Evolutionary conservation across 2,113 vertebrate genomes (phyloP), one percentile per base, ranked within the genome.

Genomic region (Scopus umbretta): DNA sequence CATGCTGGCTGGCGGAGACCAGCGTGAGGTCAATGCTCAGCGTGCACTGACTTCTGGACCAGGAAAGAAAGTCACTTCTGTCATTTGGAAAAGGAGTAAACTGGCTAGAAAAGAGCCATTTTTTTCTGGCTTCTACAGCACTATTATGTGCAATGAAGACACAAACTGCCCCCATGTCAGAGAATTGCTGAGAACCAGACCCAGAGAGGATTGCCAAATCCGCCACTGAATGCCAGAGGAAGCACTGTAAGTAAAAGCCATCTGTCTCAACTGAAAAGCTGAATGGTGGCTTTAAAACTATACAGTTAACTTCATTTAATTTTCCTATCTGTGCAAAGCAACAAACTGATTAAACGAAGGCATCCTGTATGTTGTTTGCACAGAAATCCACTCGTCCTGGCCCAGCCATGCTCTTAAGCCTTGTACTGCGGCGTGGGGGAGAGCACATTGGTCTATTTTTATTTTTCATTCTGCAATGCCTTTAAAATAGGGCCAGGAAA

Each of bases 171-270:
- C 76, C 93, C 50, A 8, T 53, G 76, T 92, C 86, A 81, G 72
- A 73, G 86, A 78, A 86, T 55, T 81, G 91, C 91, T 96, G 96
- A 95, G 94, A 96, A 92, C 80, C 88, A 89, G 93, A 84, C 89
- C 49, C 78, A 34, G 65, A 96, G 78, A 82, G 73, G 61, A 45
- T 79, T 97, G 95, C 94, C 95, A 96, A 40, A 76, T 30, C 68
- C 21, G 82, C 61, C 27, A 21, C 72, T 92, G 92, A 95, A 93
- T 95, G 85, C 66, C 85, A 92, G 86, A 93, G 88, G 92, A 97
- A 79, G 83, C 59, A 38, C 66, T 95, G 73, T 80, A 47, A 95
- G 86, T 47, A 55, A 34, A 84, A 96, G 75, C 91, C 80, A 84
- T 95, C 94, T 88, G 86, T 96, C 80, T 78, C 63, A 32, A 9